Conservation (phyloP, 2,797 vertebrate genomes). For the Siniperca scherzeri region DNA sequence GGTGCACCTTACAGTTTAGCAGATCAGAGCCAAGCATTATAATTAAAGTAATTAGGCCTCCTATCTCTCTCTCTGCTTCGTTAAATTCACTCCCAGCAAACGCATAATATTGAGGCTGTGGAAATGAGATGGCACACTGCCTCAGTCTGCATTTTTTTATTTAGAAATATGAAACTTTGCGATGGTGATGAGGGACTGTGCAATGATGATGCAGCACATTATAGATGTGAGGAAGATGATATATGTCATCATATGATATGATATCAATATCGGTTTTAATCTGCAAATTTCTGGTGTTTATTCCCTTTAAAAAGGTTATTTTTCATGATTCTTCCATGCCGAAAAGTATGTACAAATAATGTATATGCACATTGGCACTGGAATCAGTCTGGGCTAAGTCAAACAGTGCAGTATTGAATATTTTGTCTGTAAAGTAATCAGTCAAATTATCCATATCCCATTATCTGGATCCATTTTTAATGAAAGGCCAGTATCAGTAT, state of each 20-base stretch:
- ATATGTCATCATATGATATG: no score
- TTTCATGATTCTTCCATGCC: background rate
- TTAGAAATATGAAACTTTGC: constrained; percentile 31
- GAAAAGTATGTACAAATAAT: background rate
- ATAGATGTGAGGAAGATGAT: background rate
- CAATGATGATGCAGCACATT: constrained; percentile 2
- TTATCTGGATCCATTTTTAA: background rate
- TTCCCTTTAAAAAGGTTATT: background rate
- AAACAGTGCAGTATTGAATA: no score
- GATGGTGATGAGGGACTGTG: background rate
- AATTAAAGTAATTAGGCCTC: constrained; percentile 83
- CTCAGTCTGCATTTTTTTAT: background rate
- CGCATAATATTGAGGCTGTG: constrained; percentile 50
- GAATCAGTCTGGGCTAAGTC: background rate
- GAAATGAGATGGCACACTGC: constrained; percentile 54
- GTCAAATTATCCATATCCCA: background rate
- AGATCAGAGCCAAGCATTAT: constrained; percentile 76
- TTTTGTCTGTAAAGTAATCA: background rate
- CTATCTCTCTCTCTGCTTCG: constrained; percentile 65
- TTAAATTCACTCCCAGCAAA: constrained; percentile 61
- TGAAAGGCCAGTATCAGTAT: background rate
- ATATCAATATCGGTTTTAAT: background rate
- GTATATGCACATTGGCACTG: background rate
- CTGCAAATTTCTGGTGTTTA: background rate
- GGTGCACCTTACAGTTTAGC: constrained; percentile 83